These are phyloP conservation scores for Pholis gunnellus DNA, from an alignment of 2,113 vertebrate species.

Conservation along the genomic window DNA sequence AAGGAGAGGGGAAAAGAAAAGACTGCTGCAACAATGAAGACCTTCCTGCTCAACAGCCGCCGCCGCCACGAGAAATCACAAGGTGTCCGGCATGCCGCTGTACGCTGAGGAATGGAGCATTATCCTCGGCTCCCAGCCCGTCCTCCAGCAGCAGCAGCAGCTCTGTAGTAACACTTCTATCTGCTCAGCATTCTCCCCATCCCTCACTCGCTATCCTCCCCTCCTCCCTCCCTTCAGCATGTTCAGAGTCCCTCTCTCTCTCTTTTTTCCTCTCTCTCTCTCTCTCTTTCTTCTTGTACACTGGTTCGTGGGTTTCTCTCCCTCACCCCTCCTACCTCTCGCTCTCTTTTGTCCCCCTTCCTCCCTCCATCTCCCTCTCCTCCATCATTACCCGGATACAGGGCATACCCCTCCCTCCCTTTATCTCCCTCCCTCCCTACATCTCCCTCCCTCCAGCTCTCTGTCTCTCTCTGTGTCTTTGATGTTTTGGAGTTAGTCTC, in stretches of 20 bases:
- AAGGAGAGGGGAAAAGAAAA: slow-evolving; percentile 1
- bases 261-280: slow-evolving; percentile 60
- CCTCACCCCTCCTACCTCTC: slow-evolving; percentile 40
- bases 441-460: slow-evolving; percentile 2
- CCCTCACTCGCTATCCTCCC: slow-evolving; percentile 60
- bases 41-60: slow-evolving; percentile 33
- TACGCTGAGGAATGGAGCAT: slow-evolving; percentile 74
- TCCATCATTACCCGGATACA: slow-evolving; percentile 70
- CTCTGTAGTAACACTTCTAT: slow-evolving; percentile 85
- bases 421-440: neutral
- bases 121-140: slow-evolving; percentile 73
- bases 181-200: slow-evolving; percentile 73
- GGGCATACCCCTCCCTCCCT: slow-evolving; percentile 56
- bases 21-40: slow-evolving; percentile 60
- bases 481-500: slow-evolving; percentile 81
- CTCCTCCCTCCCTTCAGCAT: slow-evolving; percentile 62
- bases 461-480: slow-evolving; percentile 66
- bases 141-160: slow-evolving; percentile 78
- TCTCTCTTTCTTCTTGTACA: slow-evolving; percentile 63
- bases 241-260: slow-evolving; percentile 63
- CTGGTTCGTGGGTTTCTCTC: slow-evolving; percentile 75
- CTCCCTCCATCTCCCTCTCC: slow-evolving; percentile 59
- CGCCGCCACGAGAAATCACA: slow-evolving; percentile 58
- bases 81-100: slow-evolving; percentile 58
- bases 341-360: slow-evolving; percentile 36